Evolutionary conservation across 2,888 invertebrate genomes (phyloP), one percentile per base, ranked within the genome.

Genomic region (Aphidius colemani): DNA sequence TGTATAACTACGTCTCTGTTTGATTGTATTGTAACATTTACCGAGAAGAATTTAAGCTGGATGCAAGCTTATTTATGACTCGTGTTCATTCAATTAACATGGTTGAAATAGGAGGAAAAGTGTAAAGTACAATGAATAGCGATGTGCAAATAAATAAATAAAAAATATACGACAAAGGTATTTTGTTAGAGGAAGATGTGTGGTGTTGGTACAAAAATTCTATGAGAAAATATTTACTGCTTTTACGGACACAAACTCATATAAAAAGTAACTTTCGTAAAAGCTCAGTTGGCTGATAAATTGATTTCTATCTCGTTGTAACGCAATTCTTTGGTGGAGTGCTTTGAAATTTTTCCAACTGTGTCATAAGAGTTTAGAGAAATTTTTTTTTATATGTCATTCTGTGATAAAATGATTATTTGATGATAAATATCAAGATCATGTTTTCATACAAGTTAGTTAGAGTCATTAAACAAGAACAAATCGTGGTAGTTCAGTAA

Each of bases 291-390:
- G 69, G 67, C 63, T 67, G 71, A 71, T 70, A 71, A 73, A 76
- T 76, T 74, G 75, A 74, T 76, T 74, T 69, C 67, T 66, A 72
- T 72, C 72, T 72, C 67, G 64, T 45, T 46, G 45, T 51, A 44
- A 59, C 11, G 50, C 62, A 48, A 59, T 58, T 53, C 30, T 30
- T 30, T 30, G 3, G 4, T 30, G 30, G 5, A 30, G 30, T 55
- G 43, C 56, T 57, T 53, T 57, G 39, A 44, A 48, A n/a, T 46
- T 39, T 58, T 13, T 61, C 48, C n/a, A 51, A 50, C 50, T 18
- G 50, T 53, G 60, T 57, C 53, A 51, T 59, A 30, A 50, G 44
- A 43, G 30, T 59, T 30, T n/a, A 2, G 2, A 18, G 2, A 2
- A 18, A 18, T 18, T 18, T 18, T 18, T 18, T 18, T 18, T 18